phyloP scores from a whole-genome alignment of 2,797 vertebrate genomes.

The Parambassis ranga region DNA sequence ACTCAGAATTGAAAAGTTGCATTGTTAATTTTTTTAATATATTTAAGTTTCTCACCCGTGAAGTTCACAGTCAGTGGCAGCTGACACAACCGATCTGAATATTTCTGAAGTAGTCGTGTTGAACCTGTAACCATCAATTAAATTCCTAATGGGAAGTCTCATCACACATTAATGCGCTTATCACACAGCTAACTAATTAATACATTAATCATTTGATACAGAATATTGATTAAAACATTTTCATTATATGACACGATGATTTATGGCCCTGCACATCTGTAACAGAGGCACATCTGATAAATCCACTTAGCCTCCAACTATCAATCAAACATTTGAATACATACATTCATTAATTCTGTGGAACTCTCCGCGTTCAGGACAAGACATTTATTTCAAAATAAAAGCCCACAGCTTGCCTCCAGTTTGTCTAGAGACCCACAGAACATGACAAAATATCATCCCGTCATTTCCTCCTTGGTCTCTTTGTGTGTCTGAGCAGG shows the following conservation, averaged over 20 bases:
- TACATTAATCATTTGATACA: slow-evolving; percentile 18
- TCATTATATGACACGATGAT: slow-evolving; percentile 20
- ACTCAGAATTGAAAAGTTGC: too few species aligned
- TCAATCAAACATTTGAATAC: background rate
- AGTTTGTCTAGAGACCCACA: too few species aligned
- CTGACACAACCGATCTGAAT: too few species aligned
- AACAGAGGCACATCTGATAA: slow-evolving; percentile 6
- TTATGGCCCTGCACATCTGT: slow-evolving; percentile 10
- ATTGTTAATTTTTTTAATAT: too few species aligned
- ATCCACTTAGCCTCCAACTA: background rate
- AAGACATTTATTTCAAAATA: background rate
- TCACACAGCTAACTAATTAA: slow-evolving; percentile 13
- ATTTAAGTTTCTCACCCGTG: too few species aligned
- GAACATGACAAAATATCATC: too few species aligned
- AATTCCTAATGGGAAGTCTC: background rate
- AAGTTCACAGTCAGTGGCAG: too few species aligned
- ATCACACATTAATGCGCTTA: background rate
- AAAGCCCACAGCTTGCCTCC: background rate
- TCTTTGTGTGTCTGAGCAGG: too few species aligned
- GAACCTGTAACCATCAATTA: too few species aligned
- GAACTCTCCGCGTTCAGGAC: background rate
- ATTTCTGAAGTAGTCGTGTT: background rate
- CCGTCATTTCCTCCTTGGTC: too few species aligned
- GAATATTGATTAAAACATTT: slow-evolving; percentile 15
- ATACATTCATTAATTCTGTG: background rate